These are phyloP conservation scores for Ips nitidus DNA, from an alignment of 1,140 invertebrate genomes.

Conservation along the genomic window DNA sequence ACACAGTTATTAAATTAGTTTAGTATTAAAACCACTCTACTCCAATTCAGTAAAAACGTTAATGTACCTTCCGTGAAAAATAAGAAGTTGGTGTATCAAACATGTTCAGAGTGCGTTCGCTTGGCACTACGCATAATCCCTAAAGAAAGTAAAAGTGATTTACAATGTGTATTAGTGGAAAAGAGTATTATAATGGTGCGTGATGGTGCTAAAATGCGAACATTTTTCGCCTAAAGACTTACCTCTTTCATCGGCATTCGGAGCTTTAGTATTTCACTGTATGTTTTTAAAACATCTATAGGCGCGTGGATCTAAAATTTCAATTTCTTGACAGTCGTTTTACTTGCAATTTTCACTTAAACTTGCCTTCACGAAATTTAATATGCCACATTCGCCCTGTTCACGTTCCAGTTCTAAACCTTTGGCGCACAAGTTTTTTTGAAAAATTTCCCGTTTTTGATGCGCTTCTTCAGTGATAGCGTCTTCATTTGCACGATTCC, in stretches of 20 bases:
- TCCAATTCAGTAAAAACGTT: background rate
- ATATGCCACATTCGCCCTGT: conserved; percentile 59
- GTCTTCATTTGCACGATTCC: conserved; percentile 60
- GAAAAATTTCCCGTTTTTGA: conserved; percentile 60
- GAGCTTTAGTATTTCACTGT: conserved; percentile 91
- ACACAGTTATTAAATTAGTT: too few species aligned
- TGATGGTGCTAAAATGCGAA: too few species aligned
- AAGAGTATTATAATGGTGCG: too few species aligned
- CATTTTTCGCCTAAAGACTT: conserved; percentile 8
- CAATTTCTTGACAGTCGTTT: conserved; percentile 1
- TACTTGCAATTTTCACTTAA: background rate
- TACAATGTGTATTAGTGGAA: background rate
- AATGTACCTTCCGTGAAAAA: conserved; percentile 46
- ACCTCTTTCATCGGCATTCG: conserved; percentile 93
- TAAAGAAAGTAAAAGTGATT: conserved; percentile 37
- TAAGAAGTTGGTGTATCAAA: conserved; percentile 40
- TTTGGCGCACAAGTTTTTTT: conserved; percentile 66
- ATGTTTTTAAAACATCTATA: conserved; percentile 78
- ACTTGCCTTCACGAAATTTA: conserved; percentile 69
- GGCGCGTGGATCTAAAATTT: conserved; percentile 78
- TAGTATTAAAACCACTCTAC: too few species aligned
- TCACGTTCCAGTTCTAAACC: conserved; percentile 70
- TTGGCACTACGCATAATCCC: conserved; percentile 47
- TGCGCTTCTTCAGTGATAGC: conserved; percentile 51
- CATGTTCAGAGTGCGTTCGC: conserved; percentile 44